These are phyloP conservation scores for Drosophila colorata DNA, from an alignment of 2,888 invertebrate species.

Conservation along the genomic window DNA sequence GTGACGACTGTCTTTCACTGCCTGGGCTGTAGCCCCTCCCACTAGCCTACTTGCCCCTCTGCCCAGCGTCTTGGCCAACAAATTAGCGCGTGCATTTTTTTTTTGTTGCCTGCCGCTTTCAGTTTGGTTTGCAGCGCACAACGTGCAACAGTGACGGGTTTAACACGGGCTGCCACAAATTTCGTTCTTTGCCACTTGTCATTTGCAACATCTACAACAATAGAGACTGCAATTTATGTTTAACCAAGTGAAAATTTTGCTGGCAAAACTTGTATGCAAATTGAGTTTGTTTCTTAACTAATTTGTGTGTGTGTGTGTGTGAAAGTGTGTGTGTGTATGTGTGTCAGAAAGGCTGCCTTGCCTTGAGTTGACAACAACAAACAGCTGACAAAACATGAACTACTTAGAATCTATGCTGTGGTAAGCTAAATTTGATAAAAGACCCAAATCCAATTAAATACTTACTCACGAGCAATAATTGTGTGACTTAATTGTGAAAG, in stretches of 20 bases:
- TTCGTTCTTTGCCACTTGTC: slow-evolving; percentile 12
- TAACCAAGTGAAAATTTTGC: slow-evolving; percentile 37
- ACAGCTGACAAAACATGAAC: slow-evolving; percentile 62
- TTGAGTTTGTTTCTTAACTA: slow-evolving; percentile 52
- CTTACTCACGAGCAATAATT: neutral
- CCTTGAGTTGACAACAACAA: slow-evolving; percentile 14
- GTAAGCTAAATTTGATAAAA: slow-evolving; percentile 56
- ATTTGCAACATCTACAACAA: slow-evolving; percentile 27
- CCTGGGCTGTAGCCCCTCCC: neutral
- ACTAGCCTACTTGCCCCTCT: slow-evolving; percentile 21
- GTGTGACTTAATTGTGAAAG: neutral
- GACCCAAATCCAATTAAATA: slow-evolving; percentile 23
- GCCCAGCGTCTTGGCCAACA: slow-evolving; percentile 43
- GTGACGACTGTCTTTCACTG: slow-evolving; percentile 20
- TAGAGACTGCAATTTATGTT: slow-evolving; percentile 41
- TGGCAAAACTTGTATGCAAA: slow-evolving; percentile 43
- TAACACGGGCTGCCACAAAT: slow-evolving; percentile 29
- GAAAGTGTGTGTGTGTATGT: slow-evolving; percentile 4
- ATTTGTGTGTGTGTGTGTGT: slow-evolving; percentile 13
- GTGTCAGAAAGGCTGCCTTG: slow-evolving; percentile 8
- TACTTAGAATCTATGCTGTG: slow-evolving; percentile 81
- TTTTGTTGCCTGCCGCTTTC: slow-evolving; percentile 45
- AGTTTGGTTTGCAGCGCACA: slow-evolving; percentile 70
- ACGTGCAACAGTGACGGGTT: slow-evolving; percentile 68
- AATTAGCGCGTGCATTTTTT: slow-evolving; percentile 51